Evolutionary conservation across 2,797 vertebrate species (phyloP).

Genomic region (Synaphobranchus kaupii): DNA sequence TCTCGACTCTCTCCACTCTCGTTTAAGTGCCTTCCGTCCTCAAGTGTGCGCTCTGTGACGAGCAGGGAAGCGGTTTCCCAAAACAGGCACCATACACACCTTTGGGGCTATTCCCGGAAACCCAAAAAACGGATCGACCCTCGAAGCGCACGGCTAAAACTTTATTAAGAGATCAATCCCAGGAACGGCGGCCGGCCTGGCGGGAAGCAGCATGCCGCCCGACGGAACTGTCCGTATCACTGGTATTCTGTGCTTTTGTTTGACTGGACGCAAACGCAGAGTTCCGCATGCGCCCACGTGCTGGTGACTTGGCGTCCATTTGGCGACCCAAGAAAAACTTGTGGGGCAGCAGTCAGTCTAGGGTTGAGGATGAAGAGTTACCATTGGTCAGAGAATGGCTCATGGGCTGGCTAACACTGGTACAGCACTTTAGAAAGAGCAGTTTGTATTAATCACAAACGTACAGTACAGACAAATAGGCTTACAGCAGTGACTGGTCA

Average conservation of each 20-base stretch:
- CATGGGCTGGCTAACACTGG: background rate
- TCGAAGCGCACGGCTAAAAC: background rate
- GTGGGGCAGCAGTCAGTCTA: background rate
- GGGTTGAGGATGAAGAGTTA: background rate
- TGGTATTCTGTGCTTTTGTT: background rate
- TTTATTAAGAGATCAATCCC: background rate
- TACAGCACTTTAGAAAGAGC: conserved; percentile 2
- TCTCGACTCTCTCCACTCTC: background rate
- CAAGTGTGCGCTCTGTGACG: background rate
- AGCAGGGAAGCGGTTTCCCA: background rate
- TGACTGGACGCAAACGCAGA: background rate
- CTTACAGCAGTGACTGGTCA: conserved; percentile 5
- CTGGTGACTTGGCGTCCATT: background rate
- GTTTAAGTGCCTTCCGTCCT: background rate
- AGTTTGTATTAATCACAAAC: background rate
- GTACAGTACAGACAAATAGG: background rate
- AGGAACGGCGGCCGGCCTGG: background rate
- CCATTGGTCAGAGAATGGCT: background rate
- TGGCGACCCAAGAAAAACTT: background rate
- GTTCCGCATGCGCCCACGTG: background rate
- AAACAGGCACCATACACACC: background rate
- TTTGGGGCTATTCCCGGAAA: background rate
- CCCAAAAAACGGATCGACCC: background rate
- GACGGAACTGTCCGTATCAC: background rate
- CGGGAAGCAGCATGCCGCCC: background rate